Evolutionary conservation across 2,797 vertebrate species (phyloP).

Genomic region (Liparis tanakae): DNA sequence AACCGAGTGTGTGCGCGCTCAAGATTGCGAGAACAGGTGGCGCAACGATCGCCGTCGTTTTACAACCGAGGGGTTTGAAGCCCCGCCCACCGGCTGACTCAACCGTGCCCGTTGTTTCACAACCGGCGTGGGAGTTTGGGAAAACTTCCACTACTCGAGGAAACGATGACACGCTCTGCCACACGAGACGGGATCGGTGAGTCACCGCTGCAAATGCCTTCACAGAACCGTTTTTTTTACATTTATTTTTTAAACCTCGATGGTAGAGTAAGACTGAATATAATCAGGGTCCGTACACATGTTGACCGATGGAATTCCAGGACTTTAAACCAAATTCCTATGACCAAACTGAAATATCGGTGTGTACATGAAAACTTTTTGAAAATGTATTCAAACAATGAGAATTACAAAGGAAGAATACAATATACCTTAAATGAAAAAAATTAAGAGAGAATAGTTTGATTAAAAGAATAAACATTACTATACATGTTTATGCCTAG

Average conservation of each 20-base stretch:
- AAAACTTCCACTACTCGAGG: background rate
- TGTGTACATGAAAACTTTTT: no score
- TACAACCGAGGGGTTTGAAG: background rate
- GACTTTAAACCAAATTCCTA: no score
- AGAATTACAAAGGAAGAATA: no score
- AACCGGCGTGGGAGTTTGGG: background rate
- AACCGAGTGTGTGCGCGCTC: background rate
- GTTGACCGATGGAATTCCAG: no score
- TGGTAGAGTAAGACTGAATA: background rate
- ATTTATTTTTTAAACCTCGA: background rate
- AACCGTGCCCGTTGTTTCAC: slow-evolving; percentile 21
- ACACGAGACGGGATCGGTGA: background rate
- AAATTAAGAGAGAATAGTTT: no score
- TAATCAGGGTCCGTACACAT: no score
- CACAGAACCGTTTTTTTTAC: no score
- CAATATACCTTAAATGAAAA: no score
- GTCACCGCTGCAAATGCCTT: background rate
- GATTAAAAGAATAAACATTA: no score
- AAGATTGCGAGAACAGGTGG: slow-evolving; percentile 10
- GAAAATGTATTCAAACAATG: no score
- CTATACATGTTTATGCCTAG: no score
- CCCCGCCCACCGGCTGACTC: slow-evolving; percentile 30
- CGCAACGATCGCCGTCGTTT: slow-evolving; percentile 33
- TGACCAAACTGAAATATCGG: no score
- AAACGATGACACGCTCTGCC: background rate